Base-by-base conservation (phyloP, 2,113 vertebrate species). In the Crotophaga sulcirostris region DNA sequence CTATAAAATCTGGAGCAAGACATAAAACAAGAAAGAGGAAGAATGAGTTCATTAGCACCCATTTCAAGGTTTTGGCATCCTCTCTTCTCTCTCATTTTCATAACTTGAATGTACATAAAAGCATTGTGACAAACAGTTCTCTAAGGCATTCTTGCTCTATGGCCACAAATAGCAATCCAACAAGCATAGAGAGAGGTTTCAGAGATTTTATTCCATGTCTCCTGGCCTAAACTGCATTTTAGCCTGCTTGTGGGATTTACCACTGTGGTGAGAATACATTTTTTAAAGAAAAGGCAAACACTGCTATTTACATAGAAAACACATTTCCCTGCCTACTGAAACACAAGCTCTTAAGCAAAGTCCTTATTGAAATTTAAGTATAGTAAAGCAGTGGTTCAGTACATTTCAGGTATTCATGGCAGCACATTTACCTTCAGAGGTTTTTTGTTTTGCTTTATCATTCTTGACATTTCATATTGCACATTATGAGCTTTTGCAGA, bases 401-500 rank as follows among this genome's bases (percentile, higher is more conserved):
- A 92, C 73, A 88, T 90, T 92, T 86, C 73, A 86, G 83, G 59
- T 92, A 94, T 90, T 92, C 73, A 66, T 38, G 20, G 88, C 54
- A 94, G 80, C 36, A 78, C 40, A 44, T 93, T 92, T 94, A 64
- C 40, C 79, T 93, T 89, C 49, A 93, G 69, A 93, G 67, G 60
- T 64, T 93, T 68, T 81, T 90, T 58, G 52, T 63, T 94, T 95
- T 93, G 72, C 52, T 90, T 96, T 89, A 90, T 94, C 60, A 60
- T 84, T 96, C 87, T 64, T 94, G 93, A 92, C 85, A 95, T 93
- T 92, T 94, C 96, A 89, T 89, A 95, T 8, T 87, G 56, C 63
- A 84, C 0, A 0, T 81, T 95, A 96, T 89, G 79, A 96, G 88
- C 56, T 87, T 77, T 72, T 93, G 52, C 85, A 96, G 68, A 75